A percentile compares a stretch with the other conserved stretches of the same genome.
phyloP scores from a whole-genome alignment of 1,140 invertebrate genomes.

The Triops longicaudatus region DNA sequence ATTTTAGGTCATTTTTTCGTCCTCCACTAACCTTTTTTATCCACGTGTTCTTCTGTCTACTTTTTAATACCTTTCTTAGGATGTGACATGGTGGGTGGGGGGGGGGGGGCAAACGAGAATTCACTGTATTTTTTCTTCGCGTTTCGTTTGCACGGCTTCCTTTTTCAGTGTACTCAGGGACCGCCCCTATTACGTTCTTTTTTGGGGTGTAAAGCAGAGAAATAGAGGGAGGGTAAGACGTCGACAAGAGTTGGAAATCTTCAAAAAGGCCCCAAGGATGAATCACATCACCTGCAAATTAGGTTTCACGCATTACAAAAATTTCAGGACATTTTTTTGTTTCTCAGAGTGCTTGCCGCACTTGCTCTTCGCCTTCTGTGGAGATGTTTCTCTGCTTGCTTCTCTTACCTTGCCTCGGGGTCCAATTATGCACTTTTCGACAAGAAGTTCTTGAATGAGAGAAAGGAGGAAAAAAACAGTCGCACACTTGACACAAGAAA shows the following conservation, averaged over 20 bases:
- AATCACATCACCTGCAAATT: slow-evolving; percentile 12
- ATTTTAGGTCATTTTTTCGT: neutral
- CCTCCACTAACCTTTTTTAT: neutral
- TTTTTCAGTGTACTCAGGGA: neutral
- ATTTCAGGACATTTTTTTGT: neutral
- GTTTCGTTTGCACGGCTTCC: neutral
- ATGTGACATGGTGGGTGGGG: neutral
- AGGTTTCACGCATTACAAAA: slow-evolving; percentile 8
- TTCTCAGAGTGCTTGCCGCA: neutral
- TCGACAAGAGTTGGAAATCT: neutral
- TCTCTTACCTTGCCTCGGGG: neutral
- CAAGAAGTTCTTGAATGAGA: neutral
- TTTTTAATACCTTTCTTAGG: too few relatives aligned
- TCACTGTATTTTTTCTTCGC: neutral
- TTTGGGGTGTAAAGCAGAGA: neutral
- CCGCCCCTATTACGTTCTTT: too few relatives aligned
- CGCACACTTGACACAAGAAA: neutral
- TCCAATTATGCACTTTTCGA: slow-evolving; percentile 13
- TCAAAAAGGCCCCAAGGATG: slow-evolving; percentile 13
- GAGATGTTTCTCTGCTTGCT: neutral
- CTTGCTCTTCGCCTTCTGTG: neutral
- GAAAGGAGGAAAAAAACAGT: neutral
- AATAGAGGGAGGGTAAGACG: neutral
- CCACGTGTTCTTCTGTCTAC: neutral
- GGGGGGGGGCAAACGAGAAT: neutral